These are phyloP conservation scores for Resseliella maxima DNA, from an alignment of 2,888 invertebrate genomes.

Conservation along the genomic window DNA sequence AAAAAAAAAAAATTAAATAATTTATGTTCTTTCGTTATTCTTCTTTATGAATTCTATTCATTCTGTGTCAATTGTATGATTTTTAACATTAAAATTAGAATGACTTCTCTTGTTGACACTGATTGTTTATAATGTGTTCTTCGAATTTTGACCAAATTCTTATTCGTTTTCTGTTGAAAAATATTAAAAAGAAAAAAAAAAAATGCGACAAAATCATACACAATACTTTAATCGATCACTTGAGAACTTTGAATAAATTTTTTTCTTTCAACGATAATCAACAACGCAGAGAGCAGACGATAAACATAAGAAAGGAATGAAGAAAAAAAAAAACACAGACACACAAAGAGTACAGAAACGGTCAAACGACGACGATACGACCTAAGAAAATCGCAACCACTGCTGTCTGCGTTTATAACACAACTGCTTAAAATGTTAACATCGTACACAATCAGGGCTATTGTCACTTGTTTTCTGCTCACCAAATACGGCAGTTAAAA, in stretches of 20 bases:
- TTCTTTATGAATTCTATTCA: neutral
- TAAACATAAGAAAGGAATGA: too few relatives aligned
- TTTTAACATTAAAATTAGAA: conserved; percentile 46
- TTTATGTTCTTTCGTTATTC: neutral
- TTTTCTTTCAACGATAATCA: neutral
- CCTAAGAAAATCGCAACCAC: neutral
- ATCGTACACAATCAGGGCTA: conserved; percentile 15
- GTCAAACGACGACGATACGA: neutral
- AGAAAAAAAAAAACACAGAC: neutral
- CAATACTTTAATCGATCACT: neutral
- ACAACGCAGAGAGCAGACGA: too few relatives aligned
- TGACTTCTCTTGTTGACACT: conserved; percentile 40
- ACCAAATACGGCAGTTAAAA: conserved; percentile 39
- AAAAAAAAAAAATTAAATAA: neutral
- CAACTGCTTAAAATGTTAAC: conserved; percentile 45
- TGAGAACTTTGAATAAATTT: neutral
- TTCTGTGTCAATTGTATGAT: neutral
- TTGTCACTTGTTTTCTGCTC: conserved; percentile 25
- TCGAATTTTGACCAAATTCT: neutral
- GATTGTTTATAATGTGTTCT: neutral
- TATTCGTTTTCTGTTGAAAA: neutral
- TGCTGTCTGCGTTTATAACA: conserved; percentile 33
- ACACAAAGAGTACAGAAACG: neutral
- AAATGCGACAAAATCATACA: too few relatives aligned
- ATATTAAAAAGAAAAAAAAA: neutral